A percentile compares a stretch with the other conserved stretches of the same genome.
phyloP scores from a whole-genome alignment of 37 sponge, comb jelly and placozoan species.

The Agelas oroides region DNA sequence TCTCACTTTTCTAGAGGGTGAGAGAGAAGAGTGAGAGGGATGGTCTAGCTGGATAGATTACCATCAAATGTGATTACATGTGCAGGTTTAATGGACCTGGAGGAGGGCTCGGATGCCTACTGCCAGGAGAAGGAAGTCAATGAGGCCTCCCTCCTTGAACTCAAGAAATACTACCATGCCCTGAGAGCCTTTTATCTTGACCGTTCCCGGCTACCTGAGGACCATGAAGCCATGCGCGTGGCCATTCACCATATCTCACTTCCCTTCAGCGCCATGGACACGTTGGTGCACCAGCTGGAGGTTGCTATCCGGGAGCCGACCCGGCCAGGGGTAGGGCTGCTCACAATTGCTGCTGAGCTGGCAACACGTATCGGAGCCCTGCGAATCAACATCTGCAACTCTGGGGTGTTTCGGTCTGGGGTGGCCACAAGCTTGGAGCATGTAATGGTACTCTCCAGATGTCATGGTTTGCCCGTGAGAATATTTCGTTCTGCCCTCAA shows the following conservation, averaged over 20 bases:
- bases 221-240: slow-evolving; percentile 40
- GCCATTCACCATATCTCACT: slow-evolving; percentile 69
- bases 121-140: slow-evolving; percentile 40
- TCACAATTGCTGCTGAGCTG: slow-evolving; percentile 72
- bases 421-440: slow-evolving; percentile 63
- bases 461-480: slow-evolving; percentile 71
- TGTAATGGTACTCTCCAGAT: slow-evolving; percentile 59
- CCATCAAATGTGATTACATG: too few relatives aligned
- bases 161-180: slow-evolving; percentile 60
- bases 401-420: slow-evolving; percentile 66
- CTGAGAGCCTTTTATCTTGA: slow-evolving; percentile 56
- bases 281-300: slow-evolving; percentile 53
- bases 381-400: slow-evolving; percentile 65
- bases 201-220: slow-evolving; percentile 50
- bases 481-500: slow-evolving; percentile 52
- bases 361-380: slow-evolving; percentile 71
- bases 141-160: slow-evolving; percentile 5
- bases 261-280: slow-evolving; percentile 77
- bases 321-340: slow-evolving; percentile 63
- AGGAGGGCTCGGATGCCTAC: slow-evolving; percentile 14
- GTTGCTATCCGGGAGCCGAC: slow-evolving; percentile 43
- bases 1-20: too few relatives aligned
- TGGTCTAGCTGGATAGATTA: too few relatives aligned
- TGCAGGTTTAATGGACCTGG: slow-evolving; percentile 36
- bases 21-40: too few relatives aligned